phyloP scores from a whole-genome alignment of 2,888 invertebrate genomes.

The Selenia dentaria region DNA sequence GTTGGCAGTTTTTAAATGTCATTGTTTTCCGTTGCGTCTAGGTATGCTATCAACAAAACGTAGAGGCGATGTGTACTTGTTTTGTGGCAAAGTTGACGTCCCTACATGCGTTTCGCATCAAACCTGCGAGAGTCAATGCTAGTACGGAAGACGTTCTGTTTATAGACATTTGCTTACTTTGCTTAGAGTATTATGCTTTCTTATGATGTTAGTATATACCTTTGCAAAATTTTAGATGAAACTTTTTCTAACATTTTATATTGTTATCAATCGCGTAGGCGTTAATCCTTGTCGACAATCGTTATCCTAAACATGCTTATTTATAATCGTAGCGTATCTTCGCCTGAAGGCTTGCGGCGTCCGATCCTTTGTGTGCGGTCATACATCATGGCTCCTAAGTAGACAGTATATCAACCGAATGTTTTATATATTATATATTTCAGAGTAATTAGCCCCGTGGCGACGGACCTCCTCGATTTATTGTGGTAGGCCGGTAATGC shows the following conservation, averaged over 20 bases:
- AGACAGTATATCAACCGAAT: constrained; percentile 84
- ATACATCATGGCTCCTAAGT: constrained; percentile 82
- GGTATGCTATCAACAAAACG: no score
- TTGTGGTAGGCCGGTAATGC: constrained; percentile 80
- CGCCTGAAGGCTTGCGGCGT: constrained; percentile 68
- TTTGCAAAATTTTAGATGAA: no score
- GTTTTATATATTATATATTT: constrained; percentile 21
- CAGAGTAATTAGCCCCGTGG: constrained; percentile 82
- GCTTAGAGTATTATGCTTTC: no score
- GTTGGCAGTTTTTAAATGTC: no score
- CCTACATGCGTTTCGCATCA: no score
- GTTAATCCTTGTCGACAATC: constrained; percentile 57
- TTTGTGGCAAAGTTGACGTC: no score
- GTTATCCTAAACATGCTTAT: constrained; percentile 70
- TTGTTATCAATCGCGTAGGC: constrained; percentile 18
- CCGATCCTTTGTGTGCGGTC: constrained; percentile 75
- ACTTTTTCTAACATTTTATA: not conserved
- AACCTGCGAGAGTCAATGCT: no score
- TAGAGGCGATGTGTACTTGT: no score
- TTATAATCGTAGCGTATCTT: constrained; percentile 72
- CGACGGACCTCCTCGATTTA: constrained; percentile 82
- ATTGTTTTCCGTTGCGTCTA: no score
- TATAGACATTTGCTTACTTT: no score
- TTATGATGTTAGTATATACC: no score
- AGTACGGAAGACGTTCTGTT: no score